These are phyloP conservation scores for Jaculus jaculus DNA, from an alignment of 2,113 vertebrate species.

Conservation along the genomic window DNA sequence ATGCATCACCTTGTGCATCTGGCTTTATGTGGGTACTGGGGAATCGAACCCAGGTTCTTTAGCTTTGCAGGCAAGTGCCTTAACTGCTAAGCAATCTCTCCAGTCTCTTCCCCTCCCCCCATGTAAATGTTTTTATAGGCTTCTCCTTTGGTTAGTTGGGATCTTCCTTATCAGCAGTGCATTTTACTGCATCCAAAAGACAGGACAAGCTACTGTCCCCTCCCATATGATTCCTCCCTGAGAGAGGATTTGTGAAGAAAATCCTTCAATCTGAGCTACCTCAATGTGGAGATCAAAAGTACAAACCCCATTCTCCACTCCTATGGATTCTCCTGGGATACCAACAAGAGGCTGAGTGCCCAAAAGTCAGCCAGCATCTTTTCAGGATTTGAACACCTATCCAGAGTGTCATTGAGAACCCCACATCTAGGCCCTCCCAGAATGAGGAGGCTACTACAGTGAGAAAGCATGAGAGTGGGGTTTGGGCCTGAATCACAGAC, in stretches of 20 bases:
- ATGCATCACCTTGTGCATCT: too few relatives aligned
- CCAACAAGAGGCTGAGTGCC: not conserved
- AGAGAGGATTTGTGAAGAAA: not conserved
- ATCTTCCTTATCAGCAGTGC: not conserved
- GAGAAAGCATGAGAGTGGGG: not conserved
- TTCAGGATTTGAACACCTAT: not conserved
- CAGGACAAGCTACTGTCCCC: not conserved
- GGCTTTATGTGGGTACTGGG: too few relatives aligned
- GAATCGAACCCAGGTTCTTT: too few relatives aligned
- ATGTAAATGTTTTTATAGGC: not conserved
- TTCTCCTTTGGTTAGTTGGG: accelerated
- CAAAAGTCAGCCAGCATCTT: too few relatives aligned
- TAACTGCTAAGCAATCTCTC: too few relatives aligned
- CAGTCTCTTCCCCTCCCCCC: not conserved
- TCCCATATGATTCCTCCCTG: not conserved
- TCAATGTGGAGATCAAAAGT: too few relatives aligned
- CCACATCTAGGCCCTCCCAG: not conserved
- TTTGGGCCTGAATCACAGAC: too few relatives aligned
- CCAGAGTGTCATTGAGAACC: not conserved
- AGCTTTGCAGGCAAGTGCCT: too few relatives aligned
- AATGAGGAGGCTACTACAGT: too few relatives aligned
- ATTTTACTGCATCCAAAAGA: not conserved
- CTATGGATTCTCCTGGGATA: too few relatives aligned
- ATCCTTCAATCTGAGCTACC: not conserved
- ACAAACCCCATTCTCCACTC: too few relatives aligned